Evolutionary conservation across 2,113 vertebrate species (phyloP).

Genomic region (Notarius lentiginosus): DNA sequence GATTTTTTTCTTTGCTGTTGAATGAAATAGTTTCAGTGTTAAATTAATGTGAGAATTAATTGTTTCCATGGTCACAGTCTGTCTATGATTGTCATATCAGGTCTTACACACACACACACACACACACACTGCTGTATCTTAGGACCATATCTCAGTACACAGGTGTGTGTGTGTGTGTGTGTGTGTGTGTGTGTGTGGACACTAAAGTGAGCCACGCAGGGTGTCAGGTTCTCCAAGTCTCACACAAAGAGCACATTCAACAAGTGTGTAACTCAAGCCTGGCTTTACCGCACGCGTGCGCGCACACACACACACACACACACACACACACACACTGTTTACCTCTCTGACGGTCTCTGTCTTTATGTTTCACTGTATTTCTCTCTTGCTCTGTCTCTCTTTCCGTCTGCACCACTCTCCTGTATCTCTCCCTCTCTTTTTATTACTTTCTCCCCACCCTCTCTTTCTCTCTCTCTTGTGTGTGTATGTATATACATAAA

Average conservation of each 20-base stretch:
- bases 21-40: neutral
- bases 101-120: neutral
- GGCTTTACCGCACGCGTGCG: neutral
- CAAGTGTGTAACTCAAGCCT: slow-evolving; percentile 43
- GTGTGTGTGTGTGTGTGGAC: slow-evolving; percentile 28
- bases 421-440: neutral
- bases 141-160: neutral
- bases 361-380: neutral
- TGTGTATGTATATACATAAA: neutral
- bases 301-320: neutral
- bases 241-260: slow-evolving; percentile 56
- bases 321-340: slow-evolving; percentile 3
- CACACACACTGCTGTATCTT: neutral
- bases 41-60: neutral
- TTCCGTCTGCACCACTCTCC: neutral
- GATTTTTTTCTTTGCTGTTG: too few relatives aligned
- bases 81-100: neutral
- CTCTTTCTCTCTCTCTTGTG: neutral
- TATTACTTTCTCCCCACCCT: neutral
- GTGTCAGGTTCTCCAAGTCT: neutral
- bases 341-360: neutral
- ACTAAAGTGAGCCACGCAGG: slow-evolving; percentile 22
- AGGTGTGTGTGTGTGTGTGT: slow-evolving; percentile 20
- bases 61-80: neutral
- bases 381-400: neutral